Conservation (phyloP, 2,113 vertebrate genomes). For the Amphiprion percula region DNA sequence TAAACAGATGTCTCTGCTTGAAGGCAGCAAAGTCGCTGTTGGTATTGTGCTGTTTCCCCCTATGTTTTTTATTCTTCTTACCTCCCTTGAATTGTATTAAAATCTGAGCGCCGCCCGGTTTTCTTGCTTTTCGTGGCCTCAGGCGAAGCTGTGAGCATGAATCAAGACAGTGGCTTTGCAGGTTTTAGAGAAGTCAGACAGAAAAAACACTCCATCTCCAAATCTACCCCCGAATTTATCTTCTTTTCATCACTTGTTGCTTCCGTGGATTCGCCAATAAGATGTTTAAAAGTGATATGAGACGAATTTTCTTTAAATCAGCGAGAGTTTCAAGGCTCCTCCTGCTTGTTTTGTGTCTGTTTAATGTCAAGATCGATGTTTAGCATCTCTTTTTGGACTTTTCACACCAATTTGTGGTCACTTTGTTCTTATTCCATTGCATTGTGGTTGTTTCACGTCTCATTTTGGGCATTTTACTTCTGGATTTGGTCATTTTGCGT, state of each 20-base stretch:
- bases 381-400: too few species aligned
- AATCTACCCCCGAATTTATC: slow-evolving; percentile 34
- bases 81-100: background rate
- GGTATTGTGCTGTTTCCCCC: background rate
- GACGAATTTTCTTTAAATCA: too few species aligned
- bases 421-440: too few species aligned
- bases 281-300: background rate
- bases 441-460: too few species aligned
- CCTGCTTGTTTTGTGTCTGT: too few species aligned
- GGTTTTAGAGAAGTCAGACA: slow-evolving; percentile 5
- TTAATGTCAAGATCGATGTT: too few species aligned
- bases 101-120: background rate
- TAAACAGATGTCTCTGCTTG: background rate
- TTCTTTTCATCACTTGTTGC: slow-evolving; percentile 18
- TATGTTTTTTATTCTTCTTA: background rate
- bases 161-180: background rate
- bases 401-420: too few species aligned
- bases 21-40: background rate
- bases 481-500: too few species aligned
- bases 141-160: background rate
- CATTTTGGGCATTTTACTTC: too few species aligned
- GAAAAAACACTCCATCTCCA: slow-evolving; percentile 21
- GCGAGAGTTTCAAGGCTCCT: too few species aligned
- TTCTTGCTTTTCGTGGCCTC: background rate
- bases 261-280: slow-evolving; percentile 10